Base-by-base conservation (phyloP, 2,797 vertebrate species). In the Vespertilio murinus region DNA sequence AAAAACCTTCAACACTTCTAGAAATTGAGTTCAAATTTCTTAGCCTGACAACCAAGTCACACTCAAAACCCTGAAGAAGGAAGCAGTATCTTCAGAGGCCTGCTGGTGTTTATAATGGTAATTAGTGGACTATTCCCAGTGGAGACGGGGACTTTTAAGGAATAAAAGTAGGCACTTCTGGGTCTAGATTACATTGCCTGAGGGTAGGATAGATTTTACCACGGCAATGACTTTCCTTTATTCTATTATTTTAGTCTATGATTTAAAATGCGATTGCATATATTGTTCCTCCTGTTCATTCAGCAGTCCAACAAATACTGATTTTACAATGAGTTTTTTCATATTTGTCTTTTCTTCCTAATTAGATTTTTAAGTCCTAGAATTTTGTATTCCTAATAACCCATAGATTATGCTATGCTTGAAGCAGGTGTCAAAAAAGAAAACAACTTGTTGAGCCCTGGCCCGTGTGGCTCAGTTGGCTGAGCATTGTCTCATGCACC, bases 301-400 rank as follows among this genome's bases (percentile, higher is more conserved):
- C 30, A 93, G 33, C 23, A 81, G 75, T 40, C 16, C 40, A 35
- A 79, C 22, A 35, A 49, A 59, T 8, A 52, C 35, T 33, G 5
- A 87, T 91, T 87, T 95, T 70, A 92, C 67, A 92, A 18, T 82
- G 52, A 59, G 56, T 90, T 75, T 74, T 75, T 93, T 94, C 47
- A 8, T n/a, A 78, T 84, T 95, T 80, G 18, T 52, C 42, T 93
- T 94, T 92, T 65, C 75, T 82, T 33, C 33, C 38, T 91, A 84
- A 90, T 87, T 81, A 93, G 42, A 70, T 91, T 74, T 77, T 49
- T 30, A 81, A 90, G 82, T 42, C 8, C 28, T 42, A 74, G 38
- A 2, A 65, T 52, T 87, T 91, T 95, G 35, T 86, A 85, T 80
- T 88, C 8, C 47, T 54, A 64, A 28, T n/a, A 79, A 70, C 13